phyloP scores from a whole-genome alignment of 2,113 vertebrate species.

The Hyaena hyaena region DNA sequence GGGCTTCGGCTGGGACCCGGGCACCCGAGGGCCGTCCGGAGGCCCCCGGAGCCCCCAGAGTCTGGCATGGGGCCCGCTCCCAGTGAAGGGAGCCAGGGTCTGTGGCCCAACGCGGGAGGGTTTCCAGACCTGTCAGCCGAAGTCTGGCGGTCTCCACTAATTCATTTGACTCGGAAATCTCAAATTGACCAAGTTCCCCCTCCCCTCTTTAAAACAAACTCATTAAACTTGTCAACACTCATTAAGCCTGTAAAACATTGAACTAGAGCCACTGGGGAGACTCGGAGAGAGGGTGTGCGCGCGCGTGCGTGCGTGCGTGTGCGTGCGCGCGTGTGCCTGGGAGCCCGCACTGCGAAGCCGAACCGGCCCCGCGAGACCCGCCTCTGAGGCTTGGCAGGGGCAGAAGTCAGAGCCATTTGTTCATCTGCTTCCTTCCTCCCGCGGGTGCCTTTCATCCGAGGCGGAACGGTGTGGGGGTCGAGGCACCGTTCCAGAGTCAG shows the following conservation, averaged over 20 bases:
- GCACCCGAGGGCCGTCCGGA: background rate
- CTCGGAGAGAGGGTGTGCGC: conserved; percentile 54
- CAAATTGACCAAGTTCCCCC: conserved; percentile 94
- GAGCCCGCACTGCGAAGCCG: background rate
- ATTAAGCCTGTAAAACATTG: conserved; percentile 94
- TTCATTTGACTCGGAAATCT: conserved; percentile 97
- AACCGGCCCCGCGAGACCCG: conserved; percentile 34
- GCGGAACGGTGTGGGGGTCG: background rate
- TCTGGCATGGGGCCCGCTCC: conserved; percentile 8
- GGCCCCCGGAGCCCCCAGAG: background rate
- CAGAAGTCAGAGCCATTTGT: background rate
- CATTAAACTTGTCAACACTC: conserved; percentile 98
- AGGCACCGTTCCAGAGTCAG: background rate
- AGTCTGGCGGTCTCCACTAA: conserved; percentile 90
- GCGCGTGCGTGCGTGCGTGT: background rate
- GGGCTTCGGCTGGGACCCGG: background rate
- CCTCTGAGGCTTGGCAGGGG: background rate
- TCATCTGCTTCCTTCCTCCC: background rate
- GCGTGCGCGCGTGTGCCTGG: background rate
- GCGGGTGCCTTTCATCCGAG: background rate
- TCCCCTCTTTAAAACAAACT: conserved; percentile 93
- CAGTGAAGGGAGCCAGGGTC: background rate
- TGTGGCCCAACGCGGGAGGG: conserved; percentile 80
- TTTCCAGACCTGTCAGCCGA: conserved; percentile 89
- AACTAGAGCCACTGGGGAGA: conserved; percentile 87